Conservation (phyloP, 1,140 invertebrate genomes). For the Diabrotica undecimpunctata region DNA sequence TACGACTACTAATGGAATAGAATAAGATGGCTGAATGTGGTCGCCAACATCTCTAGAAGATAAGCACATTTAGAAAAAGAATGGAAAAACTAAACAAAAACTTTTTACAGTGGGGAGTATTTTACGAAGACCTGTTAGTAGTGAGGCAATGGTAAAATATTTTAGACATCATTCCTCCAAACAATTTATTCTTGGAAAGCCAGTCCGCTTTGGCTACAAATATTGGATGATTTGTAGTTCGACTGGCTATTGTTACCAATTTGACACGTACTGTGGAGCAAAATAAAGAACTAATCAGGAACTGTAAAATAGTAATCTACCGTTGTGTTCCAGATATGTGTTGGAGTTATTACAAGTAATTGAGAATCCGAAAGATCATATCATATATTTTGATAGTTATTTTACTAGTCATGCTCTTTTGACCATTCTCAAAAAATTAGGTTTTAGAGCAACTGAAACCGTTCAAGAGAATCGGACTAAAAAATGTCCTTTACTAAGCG, state of each 20-base stretch:
- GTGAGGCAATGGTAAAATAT: slow-evolving; percentile 22
- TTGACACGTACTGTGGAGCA: slow-evolving; percentile 3
- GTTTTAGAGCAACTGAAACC: slow-evolving; percentile 20
- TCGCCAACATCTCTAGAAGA: no score
- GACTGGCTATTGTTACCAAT: slow-evolving; percentile 21
- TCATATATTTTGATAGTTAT: slow-evolving; percentile 14
- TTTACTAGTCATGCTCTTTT: slow-evolving; percentile 12
- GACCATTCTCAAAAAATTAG: background rate
- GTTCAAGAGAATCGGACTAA: slow-evolving; percentile 23
- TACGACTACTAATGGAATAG: no score
- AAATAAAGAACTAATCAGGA: background rate
- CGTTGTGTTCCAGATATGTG: background rate
- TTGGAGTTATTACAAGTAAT: slow-evolving; percentile 1
- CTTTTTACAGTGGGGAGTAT: no score
- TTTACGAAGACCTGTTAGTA: background rate
- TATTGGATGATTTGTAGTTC: slow-evolving; percentile 11
- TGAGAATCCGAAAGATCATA: slow-evolving; percentile 10
- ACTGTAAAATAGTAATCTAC: background rate
- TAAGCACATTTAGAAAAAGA: no score
- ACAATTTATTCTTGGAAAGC: slow-evolving; percentile 22
- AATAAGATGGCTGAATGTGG: no score
- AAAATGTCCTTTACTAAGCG: slow-evolving; percentile 20
- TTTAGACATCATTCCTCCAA: slow-evolving; percentile 18
- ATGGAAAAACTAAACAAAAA: no score
- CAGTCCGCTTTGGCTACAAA: slow-evolving; percentile 24